Evolutionary conservation across 2,113 vertebrate genomes (phyloP).

Genomic region (Zosterops japonicus): DNA sequence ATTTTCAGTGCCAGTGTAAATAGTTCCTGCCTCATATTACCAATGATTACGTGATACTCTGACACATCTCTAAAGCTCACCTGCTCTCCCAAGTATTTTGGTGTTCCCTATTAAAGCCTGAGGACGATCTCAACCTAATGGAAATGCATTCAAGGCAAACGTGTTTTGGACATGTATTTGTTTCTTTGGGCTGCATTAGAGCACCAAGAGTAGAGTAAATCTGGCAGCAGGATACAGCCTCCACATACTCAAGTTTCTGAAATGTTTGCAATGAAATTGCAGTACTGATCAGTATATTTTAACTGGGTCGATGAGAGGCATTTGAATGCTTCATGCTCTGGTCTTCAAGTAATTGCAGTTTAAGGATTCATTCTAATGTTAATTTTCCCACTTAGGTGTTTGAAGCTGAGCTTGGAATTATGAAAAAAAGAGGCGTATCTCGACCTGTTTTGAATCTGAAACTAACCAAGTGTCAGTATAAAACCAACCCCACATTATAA

Average conservation of each 20-base stretch:
- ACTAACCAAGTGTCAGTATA: not conserved
- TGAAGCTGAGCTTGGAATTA: slow-evolving; percentile 16
- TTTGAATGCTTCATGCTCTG: slow-evolving; percentile 37
- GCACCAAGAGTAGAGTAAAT: not conserved
- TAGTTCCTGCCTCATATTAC: not conserved
- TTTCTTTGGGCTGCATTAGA: not conserved
- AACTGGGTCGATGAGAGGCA: not conserved
- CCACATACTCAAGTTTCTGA: not conserved
- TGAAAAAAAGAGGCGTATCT: not conserved
- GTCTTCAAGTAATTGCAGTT: slow-evolving; percentile 37
- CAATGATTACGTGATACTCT: too few relatives aligned
- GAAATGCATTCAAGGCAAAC: not conserved
- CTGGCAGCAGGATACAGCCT: not conserved
- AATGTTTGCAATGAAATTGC: not conserved
- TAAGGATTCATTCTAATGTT: slow-evolving; percentile 44
- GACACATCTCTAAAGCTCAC: not conserved
- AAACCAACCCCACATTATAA: not conserved
- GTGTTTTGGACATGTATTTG: not conserved
- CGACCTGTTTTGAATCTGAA: not conserved
- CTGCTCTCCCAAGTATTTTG: not conserved
- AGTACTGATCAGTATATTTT: not conserved
- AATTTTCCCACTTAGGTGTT: not conserved
- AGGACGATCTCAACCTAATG: not conserved
- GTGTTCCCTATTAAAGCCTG: not conserved
- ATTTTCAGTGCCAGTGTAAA: not conserved